Base-by-base conservation (phyloP, 1,140 invertebrate genomes). In the Nomia melanderi region DNA sequence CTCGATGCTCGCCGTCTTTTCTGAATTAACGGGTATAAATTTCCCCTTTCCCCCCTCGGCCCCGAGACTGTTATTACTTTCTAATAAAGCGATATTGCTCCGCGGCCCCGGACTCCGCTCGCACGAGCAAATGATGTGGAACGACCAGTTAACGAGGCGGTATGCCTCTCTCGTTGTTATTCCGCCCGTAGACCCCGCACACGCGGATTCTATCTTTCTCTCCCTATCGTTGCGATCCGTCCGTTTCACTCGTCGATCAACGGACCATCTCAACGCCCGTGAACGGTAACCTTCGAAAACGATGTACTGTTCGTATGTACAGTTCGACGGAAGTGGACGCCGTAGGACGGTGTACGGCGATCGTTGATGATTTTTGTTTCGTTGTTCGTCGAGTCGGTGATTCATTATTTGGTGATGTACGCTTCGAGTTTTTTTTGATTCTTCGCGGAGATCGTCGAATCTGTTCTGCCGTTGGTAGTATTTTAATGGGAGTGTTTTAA, bases 71-170 rank as follows among this genome's bases (percentile, higher is more conserved):
- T 86, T 87, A 87, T 86, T 87, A 86, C 82, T 86, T 86, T 87
- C 86, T 87, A 87, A 86, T 87, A 87, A 86, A 87, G 86, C 85
- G 82, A 84, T 87, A 87, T 86, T 78, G 84, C 74, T 41, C 56
- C 65, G 57, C 39, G 41, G 36, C 27, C 31, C 56, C 33, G 44
- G 41, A 12, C 41, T 67, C 79, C 41, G 59, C 73, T 83, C 72
- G 65, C 75, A 60, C 77, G 69, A 63, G 85, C 83, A 85, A 87
- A 86, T 82, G 82, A 87, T 76, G 85, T 77, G 85, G 84, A 86
- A 86, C 85, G 84, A 82, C 56, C 79, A 78, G 84, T 82, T 87
- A 87, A 87, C 85, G 82, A 87, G 85, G 71, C 84, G 79, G 77
- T 76, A 63, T 71, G 71, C 81, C 71, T 57, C 79, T 78, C 74